A percentile compares a stretch with the other conserved stretches of the same genome.
Evolutionary conservation across 2,113 vertebrate species (phyloP).

Genomic region (Phalacrocorax brasilianus): DNA sequence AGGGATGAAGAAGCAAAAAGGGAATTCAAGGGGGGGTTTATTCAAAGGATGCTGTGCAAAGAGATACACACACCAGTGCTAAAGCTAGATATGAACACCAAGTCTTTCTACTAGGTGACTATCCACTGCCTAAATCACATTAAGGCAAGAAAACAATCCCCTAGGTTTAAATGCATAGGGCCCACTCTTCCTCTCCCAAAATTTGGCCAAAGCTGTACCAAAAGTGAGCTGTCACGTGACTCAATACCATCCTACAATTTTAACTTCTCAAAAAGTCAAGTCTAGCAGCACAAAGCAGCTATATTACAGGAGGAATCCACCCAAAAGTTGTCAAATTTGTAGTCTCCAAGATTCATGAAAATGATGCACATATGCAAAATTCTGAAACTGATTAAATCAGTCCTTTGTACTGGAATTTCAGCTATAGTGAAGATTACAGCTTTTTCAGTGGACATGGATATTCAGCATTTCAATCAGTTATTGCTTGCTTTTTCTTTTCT

Average conservation of each 20-base stretch:
- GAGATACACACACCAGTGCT: background rate
- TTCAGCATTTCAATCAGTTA: background rate
- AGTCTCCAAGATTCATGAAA: background rate
- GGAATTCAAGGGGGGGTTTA: rapidly evolving
- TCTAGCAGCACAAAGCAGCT: background rate
- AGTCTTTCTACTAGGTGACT: background rate
- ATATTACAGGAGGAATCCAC: background rate
- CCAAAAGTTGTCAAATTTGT: background rate
- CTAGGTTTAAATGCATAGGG: background rate
- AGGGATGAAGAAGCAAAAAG: background rate
- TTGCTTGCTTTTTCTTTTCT: background rate
- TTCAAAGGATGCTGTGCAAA: background rate
- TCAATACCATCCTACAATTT: background rate
- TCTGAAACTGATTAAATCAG: background rate
- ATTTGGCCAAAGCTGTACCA: background rate
- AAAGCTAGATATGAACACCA: background rate
- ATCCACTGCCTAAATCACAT: background rate
- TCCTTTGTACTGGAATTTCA: background rate
- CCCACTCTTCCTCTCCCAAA: background rate
- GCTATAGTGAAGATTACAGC: background rate
- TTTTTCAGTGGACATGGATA: background rate
- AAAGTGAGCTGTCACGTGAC: background rate
- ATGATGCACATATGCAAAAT: background rate
- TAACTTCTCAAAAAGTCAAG: background rate
- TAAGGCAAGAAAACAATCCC: background rate